Evolutionary conservation across 2,113 vertebrate genomes (phyloP).

Genomic region (Lepus europaeus): DNA sequence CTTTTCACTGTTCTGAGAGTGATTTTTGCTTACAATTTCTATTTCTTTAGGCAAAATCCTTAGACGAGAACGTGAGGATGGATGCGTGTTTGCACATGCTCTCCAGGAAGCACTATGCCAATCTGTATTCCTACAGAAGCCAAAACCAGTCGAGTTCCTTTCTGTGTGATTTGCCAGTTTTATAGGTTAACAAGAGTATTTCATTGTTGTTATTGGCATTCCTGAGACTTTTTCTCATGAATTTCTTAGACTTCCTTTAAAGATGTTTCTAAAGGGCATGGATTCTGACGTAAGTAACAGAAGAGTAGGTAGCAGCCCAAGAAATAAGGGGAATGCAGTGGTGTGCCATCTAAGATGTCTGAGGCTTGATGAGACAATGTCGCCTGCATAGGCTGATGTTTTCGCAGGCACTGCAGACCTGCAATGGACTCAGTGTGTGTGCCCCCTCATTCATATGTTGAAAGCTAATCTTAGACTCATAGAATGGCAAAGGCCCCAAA

Average conservation of each 20-base stretch:
- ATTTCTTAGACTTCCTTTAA: slow-evolving; percentile 51
- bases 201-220: background rate
- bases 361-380: background rate
- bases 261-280: background rate
- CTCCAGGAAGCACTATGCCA: background rate
- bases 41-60: slow-evolving; percentile 1
- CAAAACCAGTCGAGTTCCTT: background rate
- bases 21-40: background rate
- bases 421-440: background rate
- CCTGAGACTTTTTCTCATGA: background rate
- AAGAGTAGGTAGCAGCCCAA: background rate
- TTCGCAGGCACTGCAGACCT: background rate
- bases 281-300: background rate
- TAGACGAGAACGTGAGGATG: slow-evolving; percentile 5
- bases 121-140: background rate
- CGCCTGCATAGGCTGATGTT: background rate
- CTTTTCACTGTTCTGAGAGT: background rate
- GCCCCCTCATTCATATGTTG: background rate
- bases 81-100: background rate
- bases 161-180: background rate
- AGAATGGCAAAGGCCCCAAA: no score
- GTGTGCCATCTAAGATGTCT: background rate
- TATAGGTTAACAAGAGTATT: background rate
- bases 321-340: background rate
- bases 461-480: background rate